Conservation (phyloP, 1,140 invertebrate genomes). For the Hylaeus volcanicus region DNA sequence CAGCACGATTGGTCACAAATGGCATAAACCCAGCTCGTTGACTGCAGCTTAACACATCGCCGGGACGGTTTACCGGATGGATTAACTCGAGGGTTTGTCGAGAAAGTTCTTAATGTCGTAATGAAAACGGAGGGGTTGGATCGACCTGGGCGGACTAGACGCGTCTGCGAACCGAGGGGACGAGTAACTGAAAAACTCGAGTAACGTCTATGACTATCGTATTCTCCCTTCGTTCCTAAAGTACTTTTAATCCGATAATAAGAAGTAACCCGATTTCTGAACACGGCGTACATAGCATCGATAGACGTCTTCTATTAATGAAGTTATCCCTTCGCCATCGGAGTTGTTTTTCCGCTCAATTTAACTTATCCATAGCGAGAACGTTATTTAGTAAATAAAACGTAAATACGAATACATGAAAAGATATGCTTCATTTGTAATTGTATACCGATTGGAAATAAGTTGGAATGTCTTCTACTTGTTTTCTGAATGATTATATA, state of each 20-base stretch:
- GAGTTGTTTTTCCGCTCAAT: background rate
- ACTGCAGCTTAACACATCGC: constrained; percentile 37
- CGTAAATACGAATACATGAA: too few species aligned
- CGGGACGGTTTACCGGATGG: constrained; percentile 56
- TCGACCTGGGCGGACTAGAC: constrained; percentile 37
- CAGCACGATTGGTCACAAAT: constrained; percentile 28
- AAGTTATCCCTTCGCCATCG: background rate
- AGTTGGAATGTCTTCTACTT: too few species aligned
- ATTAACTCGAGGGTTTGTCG: constrained; percentile 65
- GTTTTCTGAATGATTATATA: too few species aligned
- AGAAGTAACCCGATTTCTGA: background rate
- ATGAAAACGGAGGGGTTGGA: constrained; percentile 60
- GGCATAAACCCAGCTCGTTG: constrained; percentile 33
- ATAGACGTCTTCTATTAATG: too few species aligned
- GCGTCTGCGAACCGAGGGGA: constrained; percentile 48
- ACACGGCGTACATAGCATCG: background rate
- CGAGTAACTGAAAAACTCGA: constrained; percentile 61
- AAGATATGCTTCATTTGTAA: too few species aligned
- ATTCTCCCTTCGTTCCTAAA: constrained; percentile 52
- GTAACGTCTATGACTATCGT: constrained; percentile 55
- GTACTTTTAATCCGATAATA: constrained; percentile 61
- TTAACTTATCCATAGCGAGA: background rate
- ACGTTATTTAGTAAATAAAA: too few species aligned
- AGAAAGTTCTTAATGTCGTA: constrained; percentile 66
- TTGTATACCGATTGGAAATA: too few species aligned